phyloP scores from a whole-genome alignment of 2,797 vertebrate genomes.

The Neosalanx taihuensis region DNA sequence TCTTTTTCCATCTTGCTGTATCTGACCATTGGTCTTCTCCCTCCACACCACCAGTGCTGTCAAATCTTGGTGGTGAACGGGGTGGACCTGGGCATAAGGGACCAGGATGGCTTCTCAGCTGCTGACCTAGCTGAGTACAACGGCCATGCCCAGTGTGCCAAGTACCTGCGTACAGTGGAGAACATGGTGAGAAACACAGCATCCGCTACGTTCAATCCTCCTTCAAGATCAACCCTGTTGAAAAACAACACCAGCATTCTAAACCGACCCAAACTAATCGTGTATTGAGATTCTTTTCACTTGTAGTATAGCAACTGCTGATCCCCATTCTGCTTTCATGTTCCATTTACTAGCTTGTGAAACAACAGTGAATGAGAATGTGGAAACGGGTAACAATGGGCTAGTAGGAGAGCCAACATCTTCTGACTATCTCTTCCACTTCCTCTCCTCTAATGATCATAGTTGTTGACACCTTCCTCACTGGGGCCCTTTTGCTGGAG shows the following conservation, averaged over 20 bases:
- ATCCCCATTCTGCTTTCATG: not conserved
- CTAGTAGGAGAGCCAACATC: constrained; percentile 14
- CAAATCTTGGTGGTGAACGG: constrained; percentile 97
- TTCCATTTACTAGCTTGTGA: not conserved
- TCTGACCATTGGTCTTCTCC: not conserved
- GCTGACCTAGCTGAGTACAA: constrained; percentile 93
- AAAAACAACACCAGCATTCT: no score
- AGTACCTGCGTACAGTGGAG: constrained; percentile 93
- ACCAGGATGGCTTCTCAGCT: constrained; percentile 89
- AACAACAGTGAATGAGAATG: not conserved
- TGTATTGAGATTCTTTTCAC: not conserved
- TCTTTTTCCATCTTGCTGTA: not conserved
- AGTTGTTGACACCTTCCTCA: constrained; percentile 21
- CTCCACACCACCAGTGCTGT: constrained; percentile 80
- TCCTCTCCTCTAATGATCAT: constrained; percentile 31
- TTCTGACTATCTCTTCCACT: constrained; percentile 14
- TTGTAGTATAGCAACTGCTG: not conserved
- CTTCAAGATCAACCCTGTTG: no score
- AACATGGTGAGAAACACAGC: constrained; percentile 81
- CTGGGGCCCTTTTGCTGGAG: constrained; percentile 12
- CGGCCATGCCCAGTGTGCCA: constrained; percentile 89
- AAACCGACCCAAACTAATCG: not conserved
- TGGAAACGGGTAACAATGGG: constrained; percentile 8
- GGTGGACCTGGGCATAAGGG: constrained; percentile 83
- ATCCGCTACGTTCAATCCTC: no score